Base-by-base conservation (phyloP, 2,113 vertebrate species). In the Buteo buteo region DNA sequence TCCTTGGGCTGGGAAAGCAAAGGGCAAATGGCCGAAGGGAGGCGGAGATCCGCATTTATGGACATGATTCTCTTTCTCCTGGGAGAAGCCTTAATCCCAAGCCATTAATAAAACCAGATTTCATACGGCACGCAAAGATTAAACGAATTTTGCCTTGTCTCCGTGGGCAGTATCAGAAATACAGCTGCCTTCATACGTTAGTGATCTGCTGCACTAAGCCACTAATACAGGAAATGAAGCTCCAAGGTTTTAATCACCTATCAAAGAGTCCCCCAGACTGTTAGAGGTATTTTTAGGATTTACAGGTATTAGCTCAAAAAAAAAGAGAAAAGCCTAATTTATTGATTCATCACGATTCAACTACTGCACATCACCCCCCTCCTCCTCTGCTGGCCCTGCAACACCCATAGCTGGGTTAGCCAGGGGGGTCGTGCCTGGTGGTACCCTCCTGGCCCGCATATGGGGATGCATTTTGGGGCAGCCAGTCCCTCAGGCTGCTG, bases 281-380 rank as follows among this genome's bases (percentile, higher is more conserved):
- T 28, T 66, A 59, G 57, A 71, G 72, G 25, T 93, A 78, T 91
- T 95, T 95, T 88, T 74, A 86, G 88, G 88, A 97, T 95, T 97
- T 86, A 64, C 65, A 88, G 58, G 74, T 86, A 93, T 96, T 96
- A 95, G 36, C 78, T 96, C 20, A 80, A 71, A 83, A 34, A 13
- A 38, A 21, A 6, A 52, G 26, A 67, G 67, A 73, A 42, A 11
- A 22, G 3, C 29, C 64, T 16, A 32, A 58, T 61, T 42, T 72
- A 73, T 65, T 0, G 0, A 70, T 61, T 82, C 50, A 29, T 86
- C 58, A 16, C 2, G 3, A 67, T 87, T 90, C 17, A 62, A 18
- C 34, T 12, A 3, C 45, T 28, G 21, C 34, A 36, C 11, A 15
- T 59, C 76, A 57, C 36, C 54, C 34, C 15, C 18, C 40, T 20